Percentiles rank a stretch among this genome's conserved stretches.
These are phyloP conservation scores for Noctua janthe DNA, from an alignment of 2,888 invertebrate genomes.

Conservation along the genomic window DNA sequence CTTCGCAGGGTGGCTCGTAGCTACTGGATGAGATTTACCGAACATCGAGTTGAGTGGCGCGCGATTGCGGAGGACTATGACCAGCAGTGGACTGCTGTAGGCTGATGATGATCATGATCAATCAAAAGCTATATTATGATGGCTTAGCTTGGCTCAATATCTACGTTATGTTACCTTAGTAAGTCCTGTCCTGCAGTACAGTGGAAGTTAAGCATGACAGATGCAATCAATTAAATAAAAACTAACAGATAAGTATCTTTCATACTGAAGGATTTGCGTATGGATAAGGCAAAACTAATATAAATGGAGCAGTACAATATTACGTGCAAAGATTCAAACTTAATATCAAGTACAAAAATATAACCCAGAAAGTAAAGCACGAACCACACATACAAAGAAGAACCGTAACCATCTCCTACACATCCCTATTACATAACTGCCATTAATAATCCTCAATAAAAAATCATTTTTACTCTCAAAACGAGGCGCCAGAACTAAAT, in stretches of 20 bases:
- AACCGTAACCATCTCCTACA: constrained; percentile 8
- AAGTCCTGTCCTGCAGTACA: background rate
- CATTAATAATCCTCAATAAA: constrained; percentile 62
- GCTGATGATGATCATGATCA: no score
- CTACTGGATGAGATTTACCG: no score
- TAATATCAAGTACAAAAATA: background rate
- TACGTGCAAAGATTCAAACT: background rate
- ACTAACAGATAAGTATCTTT: background rate
- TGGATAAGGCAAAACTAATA: background rate
- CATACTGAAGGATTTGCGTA: background rate
- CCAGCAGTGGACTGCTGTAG: no score
- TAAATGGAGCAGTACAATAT: background rate
- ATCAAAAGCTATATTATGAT: background rate
- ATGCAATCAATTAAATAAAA: background rate
- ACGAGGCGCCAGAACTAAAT: constrained; percentile 58
- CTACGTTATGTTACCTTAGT: background rate
- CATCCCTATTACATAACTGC: constrained; percentile 52
- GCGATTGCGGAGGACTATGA: no score
- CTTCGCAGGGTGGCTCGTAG: no score
- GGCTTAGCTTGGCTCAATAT: background rate
- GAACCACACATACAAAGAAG: background rate
- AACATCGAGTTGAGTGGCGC: no score
- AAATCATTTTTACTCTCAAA: constrained; percentile 49
- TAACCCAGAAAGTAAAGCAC: background rate
- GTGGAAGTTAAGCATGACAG: background rate